These are phyloP conservation scores for Orientallactaga bullata DNA, from an alignment of 2,113 vertebrate species.

Conservation along the genomic window DNA sequence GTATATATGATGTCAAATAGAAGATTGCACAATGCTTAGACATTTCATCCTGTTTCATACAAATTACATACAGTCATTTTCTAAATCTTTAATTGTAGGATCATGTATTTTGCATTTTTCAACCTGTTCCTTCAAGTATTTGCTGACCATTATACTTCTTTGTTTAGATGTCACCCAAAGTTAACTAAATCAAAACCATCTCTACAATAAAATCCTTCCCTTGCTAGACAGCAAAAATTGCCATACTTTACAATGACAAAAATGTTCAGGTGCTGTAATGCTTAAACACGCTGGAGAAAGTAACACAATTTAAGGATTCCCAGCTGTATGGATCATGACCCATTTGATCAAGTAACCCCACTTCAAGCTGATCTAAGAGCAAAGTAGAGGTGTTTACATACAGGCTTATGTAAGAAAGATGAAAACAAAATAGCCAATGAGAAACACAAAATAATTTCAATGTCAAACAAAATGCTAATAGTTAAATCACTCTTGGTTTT, in stretches of 20 bases:
- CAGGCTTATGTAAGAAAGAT: neutral
- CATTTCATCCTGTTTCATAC: slow-evolving; percentile 12
- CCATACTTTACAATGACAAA: neutral
- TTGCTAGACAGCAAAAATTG: neutral
- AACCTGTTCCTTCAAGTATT: neutral
- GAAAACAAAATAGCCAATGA: slow-evolving; percentile 10
- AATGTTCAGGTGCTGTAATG: neutral
- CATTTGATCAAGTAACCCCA: slow-evolving; percentile 38
- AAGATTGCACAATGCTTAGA: neutral
- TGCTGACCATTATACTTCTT: neutral
- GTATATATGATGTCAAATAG: neutral
- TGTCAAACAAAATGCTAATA: slow-evolving; percentile 12
- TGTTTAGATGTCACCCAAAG: slow-evolving; percentile 2
- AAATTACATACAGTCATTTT: neutral
- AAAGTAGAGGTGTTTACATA: neutral
- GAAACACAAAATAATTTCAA: slow-evolving; percentile 2
- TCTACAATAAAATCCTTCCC: neutral
- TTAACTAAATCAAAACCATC: slow-evolving; percentile 39
- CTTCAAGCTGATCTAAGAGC: neutral
- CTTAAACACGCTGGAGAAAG: neutral
- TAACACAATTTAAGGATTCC: slow-evolving; percentile 12
- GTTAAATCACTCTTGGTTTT: slow-evolving; percentile 12
- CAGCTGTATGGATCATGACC: neutral
- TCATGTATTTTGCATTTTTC: neutral
- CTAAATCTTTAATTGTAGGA: neutral